Evolutionary conservation across 2,797 vertebrate species (phyloP).

Genomic region (Apodemus agrarius): DNA sequence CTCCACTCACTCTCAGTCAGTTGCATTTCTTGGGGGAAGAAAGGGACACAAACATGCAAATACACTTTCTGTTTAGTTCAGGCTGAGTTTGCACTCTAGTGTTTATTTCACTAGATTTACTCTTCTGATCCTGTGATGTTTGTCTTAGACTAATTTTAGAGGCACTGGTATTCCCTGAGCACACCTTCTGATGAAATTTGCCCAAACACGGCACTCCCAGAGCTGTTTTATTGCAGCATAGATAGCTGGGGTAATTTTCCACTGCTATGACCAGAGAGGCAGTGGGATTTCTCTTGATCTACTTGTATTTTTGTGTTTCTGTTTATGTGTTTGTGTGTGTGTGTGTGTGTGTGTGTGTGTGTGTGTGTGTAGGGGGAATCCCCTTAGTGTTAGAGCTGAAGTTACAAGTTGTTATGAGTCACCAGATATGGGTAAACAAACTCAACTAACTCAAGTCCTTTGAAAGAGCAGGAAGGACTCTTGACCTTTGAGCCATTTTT

Average conservation of each 20-base stretch:
- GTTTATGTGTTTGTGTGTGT: not conserved
- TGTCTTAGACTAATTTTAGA: slow-evolving; percentile 14
- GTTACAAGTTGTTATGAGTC: not conserved
- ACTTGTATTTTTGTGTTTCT: not conserved
- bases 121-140: not conserved
- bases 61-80: not conserved
- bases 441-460: not conserved
- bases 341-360: not conserved
- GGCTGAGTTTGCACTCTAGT: not conserved
- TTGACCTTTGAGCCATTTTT: not conserved
- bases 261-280: not conserved
- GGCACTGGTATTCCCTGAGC: not conserved
- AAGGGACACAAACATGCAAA: not conserved
- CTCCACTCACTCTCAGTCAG: not conserved
- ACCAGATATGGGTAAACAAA: not conserved
- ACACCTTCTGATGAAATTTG: slow-evolving; percentile 30
- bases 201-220: not conserved
- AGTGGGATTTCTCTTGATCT: not conserved
- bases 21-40: not conserved
- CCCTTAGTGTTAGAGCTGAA: not conserved
- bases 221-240: not conserved
- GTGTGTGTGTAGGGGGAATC: not conserved
- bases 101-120: not conserved
- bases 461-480: not conserved
- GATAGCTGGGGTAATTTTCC: slow-evolving; percentile 28